Evolutionary conservation across 2,888 invertebrate genomes (phyloP).

Genomic region (Stenotaenia linearis): DNA sequence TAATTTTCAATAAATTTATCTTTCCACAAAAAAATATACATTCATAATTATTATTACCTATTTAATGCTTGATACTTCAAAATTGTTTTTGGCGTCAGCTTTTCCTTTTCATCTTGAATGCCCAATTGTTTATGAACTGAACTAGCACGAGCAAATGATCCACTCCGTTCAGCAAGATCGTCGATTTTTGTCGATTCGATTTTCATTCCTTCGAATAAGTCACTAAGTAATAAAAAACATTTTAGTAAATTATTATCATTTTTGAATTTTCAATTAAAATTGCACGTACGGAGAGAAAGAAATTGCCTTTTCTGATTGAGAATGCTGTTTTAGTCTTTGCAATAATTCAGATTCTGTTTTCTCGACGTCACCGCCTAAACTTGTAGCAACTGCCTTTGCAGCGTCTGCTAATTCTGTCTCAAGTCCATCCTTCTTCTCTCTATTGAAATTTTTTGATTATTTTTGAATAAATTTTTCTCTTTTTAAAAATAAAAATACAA

Average conservation of each 20-base stretch:
- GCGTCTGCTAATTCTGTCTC: slow-evolving; percentile 48
- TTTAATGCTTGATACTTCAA: neutral
- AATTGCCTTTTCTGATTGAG: no score
- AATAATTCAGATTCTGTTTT: slow-evolving; percentile 69
- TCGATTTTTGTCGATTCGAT: slow-evolving; percentile 53
- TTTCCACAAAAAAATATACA: no score
- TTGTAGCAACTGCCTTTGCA: slow-evolving; percentile 65
- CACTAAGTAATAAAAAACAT: slow-evolving; percentile 29
- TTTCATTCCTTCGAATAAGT: slow-evolving; percentile 61
- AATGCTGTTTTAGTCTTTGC: slow-evolving; percentile 53
- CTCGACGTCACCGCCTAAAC: slow-evolving; percentile 61
- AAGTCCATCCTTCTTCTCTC: neutral
- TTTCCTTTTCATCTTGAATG: neutral
- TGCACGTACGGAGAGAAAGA: no score
- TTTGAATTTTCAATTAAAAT: no score
- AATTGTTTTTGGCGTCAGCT: neutral
- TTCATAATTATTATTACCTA: neutral
- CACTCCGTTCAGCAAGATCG: neutral
- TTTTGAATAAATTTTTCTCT: no score
- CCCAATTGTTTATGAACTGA: neutral
- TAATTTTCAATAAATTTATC: neutral
- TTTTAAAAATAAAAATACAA: no score
- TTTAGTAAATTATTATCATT: no score
- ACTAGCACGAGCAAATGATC: neutral
- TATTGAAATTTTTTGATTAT: neutral